Percentiles rank a stretch among this genome's conserved stretches.
phyloP scores from a whole-genome alignment of 2,113 vertebrate species.

The Cyanoderma ruficeps region DNA sequence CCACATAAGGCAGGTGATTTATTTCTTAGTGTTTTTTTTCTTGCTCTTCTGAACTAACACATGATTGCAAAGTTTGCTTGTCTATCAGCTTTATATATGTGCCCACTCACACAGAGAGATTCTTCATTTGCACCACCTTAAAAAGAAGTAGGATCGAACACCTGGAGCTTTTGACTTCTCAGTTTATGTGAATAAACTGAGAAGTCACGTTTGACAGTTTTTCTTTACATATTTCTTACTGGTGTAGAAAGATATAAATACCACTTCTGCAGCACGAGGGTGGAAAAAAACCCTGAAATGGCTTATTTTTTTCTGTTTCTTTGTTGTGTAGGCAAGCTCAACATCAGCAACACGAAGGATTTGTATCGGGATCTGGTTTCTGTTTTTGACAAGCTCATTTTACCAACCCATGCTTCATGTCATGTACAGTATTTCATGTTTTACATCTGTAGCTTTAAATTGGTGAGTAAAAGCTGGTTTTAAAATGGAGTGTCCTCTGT shows the following conservation, averaged over 20 bases:
- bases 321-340: slow-evolving; percentile 77
- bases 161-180: not conserved
- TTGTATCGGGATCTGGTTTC: slow-evolving; percentile 87
- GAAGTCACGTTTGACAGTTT: not conserved
- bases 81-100: not conserved
- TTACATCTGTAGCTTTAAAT: slow-evolving; percentile 94
- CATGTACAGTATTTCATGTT: slow-evolving; percentile 94
- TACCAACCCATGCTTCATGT: slow-evolving; percentile 91
- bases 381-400: slow-evolving; percentile 91
- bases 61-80: not conserved
- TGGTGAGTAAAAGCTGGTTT: slow-evolving; percentile 80
- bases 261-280: not conserved
- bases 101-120: too few relatives aligned
- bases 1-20: not conserved
- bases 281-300: fast-evolving
- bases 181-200: not conserved
- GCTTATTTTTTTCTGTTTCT: not conserved
- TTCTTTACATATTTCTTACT: not conserved
- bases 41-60: not conserved
- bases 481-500: not conserved
- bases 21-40: not conserved
- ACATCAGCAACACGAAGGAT: slow-evolving; percentile 83
- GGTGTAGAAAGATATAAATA: not conserved
- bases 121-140: not conserved
- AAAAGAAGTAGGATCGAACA: not conserved